phyloP scores from a whole-genome alignment of 2,113 vertebrate species.

The Prolemur simus region DNA sequence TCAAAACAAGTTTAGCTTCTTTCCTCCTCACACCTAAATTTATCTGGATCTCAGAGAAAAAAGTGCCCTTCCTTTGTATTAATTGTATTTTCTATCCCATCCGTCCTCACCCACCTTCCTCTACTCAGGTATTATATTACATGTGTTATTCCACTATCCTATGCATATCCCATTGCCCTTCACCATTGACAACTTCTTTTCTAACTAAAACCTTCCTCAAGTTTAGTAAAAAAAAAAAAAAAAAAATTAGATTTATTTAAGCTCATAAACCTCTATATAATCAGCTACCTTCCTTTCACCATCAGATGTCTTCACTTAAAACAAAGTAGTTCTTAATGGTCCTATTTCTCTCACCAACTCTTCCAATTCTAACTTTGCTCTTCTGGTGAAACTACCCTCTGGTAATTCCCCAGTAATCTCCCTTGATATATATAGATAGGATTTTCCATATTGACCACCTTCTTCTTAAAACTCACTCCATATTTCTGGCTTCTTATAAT shows the following conservation, averaged over 20 bases:
- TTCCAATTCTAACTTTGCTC: neutral
- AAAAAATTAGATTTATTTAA: neutral
- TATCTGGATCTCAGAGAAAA: neutral
- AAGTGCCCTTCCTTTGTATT: neutral
- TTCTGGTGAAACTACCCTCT: neutral
- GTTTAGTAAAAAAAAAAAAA: neutral
- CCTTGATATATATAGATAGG: neutral
- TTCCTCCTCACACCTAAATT: neutral
- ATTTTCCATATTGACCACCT: neutral
- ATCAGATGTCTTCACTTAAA: neutral
- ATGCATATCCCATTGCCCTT: neutral
- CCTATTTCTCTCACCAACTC: neutral
- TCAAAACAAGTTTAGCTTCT: neutral
- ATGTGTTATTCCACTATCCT: neutral
- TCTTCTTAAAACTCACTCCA: neutral
- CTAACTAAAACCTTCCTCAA: conserved; percentile 8
- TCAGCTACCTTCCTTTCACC: neutral
- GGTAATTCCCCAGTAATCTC: neutral
- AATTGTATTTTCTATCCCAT: neutral
- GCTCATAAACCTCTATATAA: neutral
- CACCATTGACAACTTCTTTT: neutral
- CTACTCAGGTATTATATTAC: neutral
- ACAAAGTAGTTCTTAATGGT: neutral
- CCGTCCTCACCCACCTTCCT: neutral
- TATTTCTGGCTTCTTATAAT: neutral